Evolutionary conservation across 2,888 invertebrate genomes (phyloP), one percentile per base, ranked within the genome.

Genomic region (Melanostoma mellinum): DNA sequence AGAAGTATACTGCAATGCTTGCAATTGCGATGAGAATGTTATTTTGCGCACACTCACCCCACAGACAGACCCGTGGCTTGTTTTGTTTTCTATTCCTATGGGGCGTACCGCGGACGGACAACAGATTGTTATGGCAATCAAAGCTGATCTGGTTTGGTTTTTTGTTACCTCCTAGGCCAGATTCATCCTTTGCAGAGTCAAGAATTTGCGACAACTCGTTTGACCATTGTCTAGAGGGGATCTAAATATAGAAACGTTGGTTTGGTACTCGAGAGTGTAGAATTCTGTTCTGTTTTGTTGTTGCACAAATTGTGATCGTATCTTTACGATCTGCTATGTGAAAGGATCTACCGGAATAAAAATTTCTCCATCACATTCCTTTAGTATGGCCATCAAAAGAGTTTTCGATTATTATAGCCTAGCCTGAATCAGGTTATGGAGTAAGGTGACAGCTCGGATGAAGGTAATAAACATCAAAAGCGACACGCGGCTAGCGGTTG

Each of bases 81-180:
- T 75, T 69, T 56, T 63, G 73, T 67, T 50, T 73, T 60, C 78
- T 61, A 61, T 68, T 73, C 42, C 76, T 65, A 58, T 56, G 61
- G 72, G 77, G 61, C 72, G 50, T 63, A 50, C 48, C 36, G 48
- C 63, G 72, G 77, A 72, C 61, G 72, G 55, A 81, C 72, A 72
- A 42, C 77, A 72, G 67, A 82, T 77, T 77, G 67, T 77, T 81
- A 77, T 72, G 72, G 77, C 77, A 68, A 82, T 77, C 77, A 63
- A 44, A 46, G 67, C 53, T 82, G 81, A 82, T 82, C 81, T 82
- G 81, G 81, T 82, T 82, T 73, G 58, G 32, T 58, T 48, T 36
- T 20, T 50, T 44, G 20, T n/a, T 38, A 42, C 36, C 32, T 60
- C 33, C 30, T 30, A 42, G 32, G n/a, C 68, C 33, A 52, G 60